phyloP scores from a whole-genome alignment of 2,888 invertebrate genomes.

The Euplagia quadripunctaria region DNA sequence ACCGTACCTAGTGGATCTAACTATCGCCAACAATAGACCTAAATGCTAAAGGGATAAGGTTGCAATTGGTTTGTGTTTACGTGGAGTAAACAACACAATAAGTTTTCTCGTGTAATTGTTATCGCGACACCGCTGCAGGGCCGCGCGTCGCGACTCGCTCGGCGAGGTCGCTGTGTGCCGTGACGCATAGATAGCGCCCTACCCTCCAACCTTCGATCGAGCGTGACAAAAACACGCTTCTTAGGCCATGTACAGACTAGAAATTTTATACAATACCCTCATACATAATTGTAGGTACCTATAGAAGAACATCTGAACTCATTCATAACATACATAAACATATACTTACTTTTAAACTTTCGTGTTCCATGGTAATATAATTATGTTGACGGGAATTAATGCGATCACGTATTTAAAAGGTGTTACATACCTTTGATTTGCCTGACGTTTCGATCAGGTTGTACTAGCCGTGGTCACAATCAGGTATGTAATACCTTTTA shows the following conservation, averaged over 20 bases:
- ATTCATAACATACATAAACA: background rate
- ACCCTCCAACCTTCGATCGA: slow-evolving; percentile 64
- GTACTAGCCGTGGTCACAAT: too few species aligned
- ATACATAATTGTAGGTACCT: background rate
- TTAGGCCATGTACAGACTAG: slow-evolving; percentile 1
- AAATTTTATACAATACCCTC: background rate
- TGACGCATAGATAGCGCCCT: slow-evolving; percentile 76
- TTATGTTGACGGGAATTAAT: too few species aligned
- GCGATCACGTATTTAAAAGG: too few species aligned
- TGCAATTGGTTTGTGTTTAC: slow-evolving; percentile 22
- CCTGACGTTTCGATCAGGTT: too few species aligned
- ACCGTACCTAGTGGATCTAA: slow-evolving; percentile 33
- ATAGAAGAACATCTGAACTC: background rate
- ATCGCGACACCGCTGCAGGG: slow-evolving; percentile 74
- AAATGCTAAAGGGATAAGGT: slow-evolving; percentile 30
- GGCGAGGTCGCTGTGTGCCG: slow-evolving; percentile 56
- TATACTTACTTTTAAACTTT: too few species aligned
- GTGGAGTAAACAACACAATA: slow-evolving; percentile 64
- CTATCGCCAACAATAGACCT: slow-evolving; percentile 11
- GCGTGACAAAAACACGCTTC: slow-evolving; percentile 37
- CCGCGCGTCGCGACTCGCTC: slow-evolving; percentile 46
- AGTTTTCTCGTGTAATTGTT: slow-evolving; percentile 77
- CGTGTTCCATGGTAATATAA: too few species aligned
- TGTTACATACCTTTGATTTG: too few species aligned
- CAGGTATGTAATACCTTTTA: too few species aligned